Conservation (phyloP, 2,888 invertebrate genomes). For the Candidula unifasciata region DNA sequence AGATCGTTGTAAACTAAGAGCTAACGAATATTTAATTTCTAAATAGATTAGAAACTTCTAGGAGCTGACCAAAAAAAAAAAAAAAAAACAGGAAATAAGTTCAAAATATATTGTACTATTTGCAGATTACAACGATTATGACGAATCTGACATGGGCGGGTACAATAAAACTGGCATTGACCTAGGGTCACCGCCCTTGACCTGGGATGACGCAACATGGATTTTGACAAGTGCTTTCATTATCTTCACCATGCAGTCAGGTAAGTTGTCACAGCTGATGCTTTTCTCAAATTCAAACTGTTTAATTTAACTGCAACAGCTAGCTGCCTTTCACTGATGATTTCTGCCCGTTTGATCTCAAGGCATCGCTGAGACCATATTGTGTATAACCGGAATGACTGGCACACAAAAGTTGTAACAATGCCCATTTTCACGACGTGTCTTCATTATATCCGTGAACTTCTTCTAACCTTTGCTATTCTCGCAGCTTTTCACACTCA, state of each 20-base stretch:
- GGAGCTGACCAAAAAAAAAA: too few relatives aligned
- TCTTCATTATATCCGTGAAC: too few relatives aligned
- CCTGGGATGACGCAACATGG: conserved; percentile 89
- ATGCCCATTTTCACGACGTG: too few relatives aligned
- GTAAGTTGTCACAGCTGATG: conserved; percentile 78
- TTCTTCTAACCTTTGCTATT: too few relatives aligned
- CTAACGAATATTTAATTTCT: too few relatives aligned
- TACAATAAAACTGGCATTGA: conserved; percentile 1
- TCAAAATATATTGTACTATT: too few relatives aligned
- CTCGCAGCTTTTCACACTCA: too few relatives aligned
- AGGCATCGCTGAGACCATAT: not conserved
- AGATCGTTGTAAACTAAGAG: too few relatives aligned
- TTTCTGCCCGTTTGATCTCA: not conserved
- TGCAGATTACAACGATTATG: not conserved
- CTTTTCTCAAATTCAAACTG: not conserved
- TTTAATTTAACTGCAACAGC: not conserved
- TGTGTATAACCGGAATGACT: too few relatives aligned
- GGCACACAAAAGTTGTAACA: too few relatives aligned
- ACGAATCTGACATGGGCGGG: not conserved
- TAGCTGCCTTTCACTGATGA: not conserved
- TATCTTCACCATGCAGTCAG: conserved; percentile 94
- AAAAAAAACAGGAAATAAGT: too few relatives aligned
- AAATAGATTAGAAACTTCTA: too few relatives aligned
- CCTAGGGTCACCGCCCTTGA: conserved; percentile 47
- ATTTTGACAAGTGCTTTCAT: conserved; percentile 92